These are phyloP conservation scores for Tetranychus urticae DNA, from an alignment of 1,140 invertebrate genomes.

Conservation along the genomic window DNA sequence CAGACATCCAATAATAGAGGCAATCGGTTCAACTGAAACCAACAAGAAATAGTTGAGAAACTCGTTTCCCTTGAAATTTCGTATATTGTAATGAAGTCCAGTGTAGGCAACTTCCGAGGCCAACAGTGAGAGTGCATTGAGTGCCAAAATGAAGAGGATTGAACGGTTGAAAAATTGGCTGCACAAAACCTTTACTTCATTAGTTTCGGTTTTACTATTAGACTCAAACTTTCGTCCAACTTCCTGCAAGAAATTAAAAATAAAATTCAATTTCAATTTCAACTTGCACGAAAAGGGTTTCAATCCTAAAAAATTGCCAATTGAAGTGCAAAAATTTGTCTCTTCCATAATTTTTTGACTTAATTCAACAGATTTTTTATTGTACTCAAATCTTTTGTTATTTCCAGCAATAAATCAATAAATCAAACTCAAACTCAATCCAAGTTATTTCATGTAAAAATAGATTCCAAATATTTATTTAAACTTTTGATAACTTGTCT, in stretches of 20 bases:
- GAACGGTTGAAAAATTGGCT: neutral
- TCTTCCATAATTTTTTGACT: neutral
- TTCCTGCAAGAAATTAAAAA: neutral
- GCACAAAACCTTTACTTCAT: neutral
- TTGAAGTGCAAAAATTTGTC: too few relatives aligned
- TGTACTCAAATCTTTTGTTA: neutral
- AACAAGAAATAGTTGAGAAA: conserved; percentile 41
- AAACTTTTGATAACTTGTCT: too few relatives aligned
- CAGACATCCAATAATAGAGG: conserved; percentile 11
- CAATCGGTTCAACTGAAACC: conserved; percentile 13
- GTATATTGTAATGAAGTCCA: conserved; percentile 14
- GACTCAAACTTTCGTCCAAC: neutral
- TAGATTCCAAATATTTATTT: too few relatives aligned
- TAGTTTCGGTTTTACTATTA: neutral
- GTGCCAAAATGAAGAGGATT: neutral
- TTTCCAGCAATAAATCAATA: too few relatives aligned
- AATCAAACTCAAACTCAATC: too few relatives aligned
- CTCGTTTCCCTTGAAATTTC: conserved; percentile 18
- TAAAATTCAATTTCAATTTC: neutral
- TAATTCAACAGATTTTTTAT: too few relatives aligned
- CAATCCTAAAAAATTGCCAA: neutral
- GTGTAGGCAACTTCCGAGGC: conserved; percentile 13
- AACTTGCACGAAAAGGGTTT: neutral
- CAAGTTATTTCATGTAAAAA: too few relatives aligned
- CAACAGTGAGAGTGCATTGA: conserved; percentile 2